phyloP scores from a whole-genome alignment of 2,888 invertebrate genomes.

The Drosophila yooni region DNA sequence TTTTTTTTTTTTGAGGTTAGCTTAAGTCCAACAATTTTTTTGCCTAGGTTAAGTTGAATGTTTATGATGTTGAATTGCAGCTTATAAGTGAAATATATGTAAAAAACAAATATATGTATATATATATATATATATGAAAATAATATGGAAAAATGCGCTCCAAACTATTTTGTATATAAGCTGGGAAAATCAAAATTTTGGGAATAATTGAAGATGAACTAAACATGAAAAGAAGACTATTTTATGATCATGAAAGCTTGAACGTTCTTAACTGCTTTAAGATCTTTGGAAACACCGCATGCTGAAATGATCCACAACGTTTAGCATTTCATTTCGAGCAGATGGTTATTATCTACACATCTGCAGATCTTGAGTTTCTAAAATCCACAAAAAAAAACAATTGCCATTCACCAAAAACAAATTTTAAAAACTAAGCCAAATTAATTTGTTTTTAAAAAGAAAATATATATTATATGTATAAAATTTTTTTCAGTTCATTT shows the following conservation, averaged over 20 bases:
- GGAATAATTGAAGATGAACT: background rate
- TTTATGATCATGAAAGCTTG: background rate
- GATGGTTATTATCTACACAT: background rate
- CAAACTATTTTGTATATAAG: background rate
- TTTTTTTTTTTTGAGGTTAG: slow-evolving; percentile 30
- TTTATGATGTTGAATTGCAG: slow-evolving; percentile 50
- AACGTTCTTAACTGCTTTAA: background rate
- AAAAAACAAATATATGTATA: slow-evolving; percentile 1
- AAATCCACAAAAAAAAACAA: background rate
- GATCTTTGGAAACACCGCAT: background rate
- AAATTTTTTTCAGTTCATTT: background rate
- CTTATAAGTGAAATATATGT: slow-evolving; percentile 31
- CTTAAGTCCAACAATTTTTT: slow-evolving; percentile 45
- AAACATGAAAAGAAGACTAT: background rate
- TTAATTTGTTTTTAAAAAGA: background rate
- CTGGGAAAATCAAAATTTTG: background rate
- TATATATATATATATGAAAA: background rate
- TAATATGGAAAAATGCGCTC: background rate
- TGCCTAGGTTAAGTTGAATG: slow-evolving; percentile 43
- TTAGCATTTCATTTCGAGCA: background rate
- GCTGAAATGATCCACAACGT: background rate
- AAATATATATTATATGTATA: too few relatives aligned
- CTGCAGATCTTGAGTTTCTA: background rate
- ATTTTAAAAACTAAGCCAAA: too few relatives aligned
- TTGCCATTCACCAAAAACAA: too few relatives aligned